Conservation (phyloP, 1,140 invertebrate genomes). For the Drosophila suzukii region DNA sequence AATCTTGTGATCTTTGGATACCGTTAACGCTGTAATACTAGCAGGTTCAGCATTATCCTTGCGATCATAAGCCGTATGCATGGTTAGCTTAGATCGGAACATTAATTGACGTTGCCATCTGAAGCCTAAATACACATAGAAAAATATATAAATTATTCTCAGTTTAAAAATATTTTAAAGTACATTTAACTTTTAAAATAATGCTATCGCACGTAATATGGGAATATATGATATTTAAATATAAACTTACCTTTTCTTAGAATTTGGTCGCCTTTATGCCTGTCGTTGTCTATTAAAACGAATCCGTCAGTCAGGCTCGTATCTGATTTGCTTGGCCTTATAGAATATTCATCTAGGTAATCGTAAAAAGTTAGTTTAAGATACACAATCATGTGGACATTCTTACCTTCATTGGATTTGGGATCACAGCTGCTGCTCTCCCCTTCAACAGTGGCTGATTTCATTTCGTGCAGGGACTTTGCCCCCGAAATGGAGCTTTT, state of each 20-base stretch:
- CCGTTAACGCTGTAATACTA: constrained; percentile 96
- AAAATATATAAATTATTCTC: neutral
- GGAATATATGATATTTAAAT: no score
- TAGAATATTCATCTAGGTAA: constrained; percentile 83
- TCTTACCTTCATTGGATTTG: constrained; percentile 64
- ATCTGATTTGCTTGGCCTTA: constrained; percentile 94
- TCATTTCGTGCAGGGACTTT: constrained; percentile 83
- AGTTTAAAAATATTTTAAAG: no score
- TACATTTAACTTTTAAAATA: no score
- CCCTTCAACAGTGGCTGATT: constrained; percentile 70
- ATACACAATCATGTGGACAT: neutral
- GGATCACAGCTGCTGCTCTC: constrained; percentile 41
- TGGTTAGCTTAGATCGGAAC: constrained; percentile 98
- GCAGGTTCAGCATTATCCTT: constrained; percentile 98
- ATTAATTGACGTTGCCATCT: constrained; percentile 97
- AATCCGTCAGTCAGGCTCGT: constrained; percentile 96
- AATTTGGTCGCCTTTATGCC: constrained; percentile 86
- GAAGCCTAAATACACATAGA: constrained; percentile 89
- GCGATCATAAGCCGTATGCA: constrained; percentile 99
- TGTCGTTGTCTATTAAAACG: constrained; percentile 88
- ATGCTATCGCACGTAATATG: no score
- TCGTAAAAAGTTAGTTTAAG: neutral
- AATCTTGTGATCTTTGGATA: constrained; percentile 88
- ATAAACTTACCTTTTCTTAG: constrained; percentile 87
- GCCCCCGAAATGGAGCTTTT: constrained; percentile 80